Base-by-base conservation (phyloP, 2,113 vertebrate genomes). In the Psittacus erithacus region DNA sequence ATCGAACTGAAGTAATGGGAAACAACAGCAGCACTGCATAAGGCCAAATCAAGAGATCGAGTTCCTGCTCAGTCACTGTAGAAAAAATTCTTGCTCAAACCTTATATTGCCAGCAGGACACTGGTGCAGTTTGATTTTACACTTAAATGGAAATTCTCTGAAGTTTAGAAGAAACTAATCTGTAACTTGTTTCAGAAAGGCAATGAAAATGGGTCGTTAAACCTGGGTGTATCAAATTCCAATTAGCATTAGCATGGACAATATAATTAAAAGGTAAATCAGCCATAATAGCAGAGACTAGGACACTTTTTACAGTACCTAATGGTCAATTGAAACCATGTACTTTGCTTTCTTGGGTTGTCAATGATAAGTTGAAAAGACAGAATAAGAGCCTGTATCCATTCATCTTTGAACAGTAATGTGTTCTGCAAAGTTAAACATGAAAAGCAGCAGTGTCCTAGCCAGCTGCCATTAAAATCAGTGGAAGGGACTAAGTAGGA, bases 241-340 rank as follows among this genome's bases (percentile, higher is more conserved):
- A 97, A 95, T 96, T 95, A 96, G 93, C 81, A 95, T 96, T 96
- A 97, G 90, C 95, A 96, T 77, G 93, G 95, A 92, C 96, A 96
- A 96, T 95, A 95, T 96, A 96, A 97, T 97, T 97, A 97, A 97
- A 97, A 97, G 94, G 90, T 96, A 97, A 97, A 97, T 97, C 96
- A 97, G 85, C 91, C 93, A 92, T 97, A 94, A 96, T 96, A 77
- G 88, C 59, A 77, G 50, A 86, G 92, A 87, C 94, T 86, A 92
- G 86, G 73, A 94, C 91, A 81, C 88, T 94, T 96, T 87, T 97
- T 96, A 93, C 89, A 94, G 92, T 97, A 97, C 96, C 96, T 96
- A 96, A 97, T 60, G 82, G 90, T 96, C 95, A 97, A 94, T 95
- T 97, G 96, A 96, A 97, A 91, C 67, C 95, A 67, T 95, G 93